A percentile compares a stretch with the other conserved stretches of the same genome.
Conservation (phyloP, 2,113 vertebrate genomes). For the Hyla sarda region DNA sequence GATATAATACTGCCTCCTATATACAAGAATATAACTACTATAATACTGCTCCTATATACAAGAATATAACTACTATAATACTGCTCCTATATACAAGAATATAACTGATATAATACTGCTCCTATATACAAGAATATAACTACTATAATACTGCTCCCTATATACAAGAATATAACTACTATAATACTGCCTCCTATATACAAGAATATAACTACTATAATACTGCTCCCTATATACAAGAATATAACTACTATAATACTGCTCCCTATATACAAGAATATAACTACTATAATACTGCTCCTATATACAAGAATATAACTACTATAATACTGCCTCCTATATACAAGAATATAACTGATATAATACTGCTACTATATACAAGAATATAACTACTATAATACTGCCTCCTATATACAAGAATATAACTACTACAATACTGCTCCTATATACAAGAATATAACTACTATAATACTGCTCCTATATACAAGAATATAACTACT, state of each 20-base stretch:
- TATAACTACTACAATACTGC: constrained; percentile 8
- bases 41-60: too few relatives aligned
- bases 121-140: background rate
- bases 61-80: too few relatives aligned
- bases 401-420: background rate
- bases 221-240: background rate
- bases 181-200: constrained; percentile 1
- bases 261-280: background rate
- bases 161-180: background rate
- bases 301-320: constrained; percentile 9
- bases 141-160: background rate
- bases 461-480: too few relatives aligned
- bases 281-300: constrained; percentile 2
- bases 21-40: too few relatives aligned
- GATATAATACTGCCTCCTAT: too few relatives aligned
- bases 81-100: too few relatives aligned
- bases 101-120: background rate
- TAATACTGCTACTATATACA: too few relatives aligned
- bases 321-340: too few relatives aligned
- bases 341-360: too few relatives aligned
- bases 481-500: constrained; percentile 1
- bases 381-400: background rate
- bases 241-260: too few relatives aligned
- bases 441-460: too few relatives aligned
- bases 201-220: constrained; percentile 3